Base-by-base conservation (phyloP, 2,113 vertebrate genomes). In the Corydoras maculifer region DNA sequence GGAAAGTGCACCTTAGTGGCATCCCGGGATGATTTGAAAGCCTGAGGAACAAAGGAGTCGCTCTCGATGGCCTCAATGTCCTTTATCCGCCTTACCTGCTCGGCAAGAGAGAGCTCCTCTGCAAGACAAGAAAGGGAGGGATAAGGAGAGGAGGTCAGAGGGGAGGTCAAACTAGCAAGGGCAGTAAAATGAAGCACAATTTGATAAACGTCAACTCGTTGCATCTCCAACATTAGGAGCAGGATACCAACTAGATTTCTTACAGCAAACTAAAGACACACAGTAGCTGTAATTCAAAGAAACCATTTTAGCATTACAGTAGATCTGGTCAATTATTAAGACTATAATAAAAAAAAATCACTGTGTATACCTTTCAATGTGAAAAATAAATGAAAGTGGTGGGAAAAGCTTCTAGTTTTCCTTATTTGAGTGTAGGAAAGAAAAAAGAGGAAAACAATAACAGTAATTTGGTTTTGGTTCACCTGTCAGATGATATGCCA, bases 21-120 rank as follows among this genome's bases (percentile, higher is more conserved):
- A 79, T 97, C 96, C 80, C 96, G 91, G 84, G 91, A 95, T 60
- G 97, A 99, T 91, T 94, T 92, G 91, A 99, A 99, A 81, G 85
- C 87, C 87, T 97, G 95, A 31, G 94, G 93, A 89, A 98, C 83
- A 91, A 98, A 99, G 83, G 92, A 93, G 87, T 98, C 94, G 70
- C 91, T 94, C 83, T 99, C 96, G 86, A 99, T 99, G 82, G 94
- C 94, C 84, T 98, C 96, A 68, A 98, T 97, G 77, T 97, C 94
- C 87, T 97, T 97, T 72, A 95, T 94, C 84, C 97, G 86, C 87
- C 89, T 95, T 82, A 95, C 97, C 80, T 99, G 97, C 79, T 97
- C 94, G 49, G 91, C 85, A 3, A 99, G 91, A 80, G 93, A 90
- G 82, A 87, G 77, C 75, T 94, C 93, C 77, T 94, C 97, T 98